Evolutionary conservation across 1,140 invertebrate genomes (phyloP), one percentile per base, ranked within the genome.

Genomic region (Saxidomus purpurata): DNA sequence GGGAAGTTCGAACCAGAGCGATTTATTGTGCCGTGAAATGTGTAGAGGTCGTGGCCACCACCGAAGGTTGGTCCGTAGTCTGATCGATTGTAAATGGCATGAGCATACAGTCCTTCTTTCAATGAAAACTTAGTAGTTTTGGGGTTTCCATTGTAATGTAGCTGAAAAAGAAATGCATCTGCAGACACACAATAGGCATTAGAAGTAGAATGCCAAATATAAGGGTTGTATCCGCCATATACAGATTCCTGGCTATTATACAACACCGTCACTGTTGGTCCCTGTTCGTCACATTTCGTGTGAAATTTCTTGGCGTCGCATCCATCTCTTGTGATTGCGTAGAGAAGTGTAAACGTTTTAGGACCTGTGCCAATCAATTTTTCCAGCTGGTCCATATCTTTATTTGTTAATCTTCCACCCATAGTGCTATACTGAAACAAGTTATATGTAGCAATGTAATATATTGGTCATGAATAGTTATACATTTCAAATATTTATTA

Each of bases 251-350:
- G 36, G 3, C 69, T 55, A 77, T 91, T 91, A 69, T 89, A 90
- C 38, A 88, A n/a, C 8, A 91, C 85, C 38, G 90, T 91, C 11
- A 92, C 86, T 34, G 92, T 92, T 4, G 90, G 90, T 0, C 90
- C 90, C 38, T 90, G 36, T 52, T 84, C 82, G 52, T 91, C 79
- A 86, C 90, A 91, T 38, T 84, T 77, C n/a, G 52, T 36, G 47
- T 92, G 92, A 76, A 92, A 92, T 11, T 36, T 80, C 1, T 28
- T 49, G 6, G 86, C 77, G 38, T 55, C 28, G 63, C 83, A 89
- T 4, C 90, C 90, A 84, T 92, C 89, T 59, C 52, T 81, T 25
- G 82, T 74, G 17, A 86, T 87, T 22, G 67, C 82, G 34, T 90
- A 92, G 40, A 92, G 47, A 17, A 92, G 61, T 31, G 36, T 36